Evolutionary conservation across 2,888 invertebrate genomes (phyloP).

Genomic region (Ichneumoninae sp.): DNA sequence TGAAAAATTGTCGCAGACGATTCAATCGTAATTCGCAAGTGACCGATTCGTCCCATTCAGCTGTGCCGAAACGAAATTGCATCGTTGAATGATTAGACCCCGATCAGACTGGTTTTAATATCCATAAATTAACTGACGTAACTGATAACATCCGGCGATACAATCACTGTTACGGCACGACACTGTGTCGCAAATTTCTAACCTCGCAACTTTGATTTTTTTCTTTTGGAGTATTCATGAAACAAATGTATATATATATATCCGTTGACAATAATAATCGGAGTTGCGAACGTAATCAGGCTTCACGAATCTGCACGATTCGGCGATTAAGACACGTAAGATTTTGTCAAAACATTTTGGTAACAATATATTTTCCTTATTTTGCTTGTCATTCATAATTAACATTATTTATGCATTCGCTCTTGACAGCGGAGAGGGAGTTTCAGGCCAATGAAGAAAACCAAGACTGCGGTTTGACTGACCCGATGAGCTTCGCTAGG

Average conservation of each 20-base stretch:
- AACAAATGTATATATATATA: background rate
- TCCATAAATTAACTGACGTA: background rate
- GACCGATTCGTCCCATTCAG: background rate
- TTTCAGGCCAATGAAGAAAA: constrained; percentile 24
- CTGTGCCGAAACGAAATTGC: background rate
- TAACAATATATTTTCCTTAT: too few relatives aligned
- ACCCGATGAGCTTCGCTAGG: constrained; percentile 15
- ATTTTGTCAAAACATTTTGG: too few relatives aligned
- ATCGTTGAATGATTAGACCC: background rate
- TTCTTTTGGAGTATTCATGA: constrained; percentile 11
- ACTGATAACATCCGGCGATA: constrained; percentile 12
- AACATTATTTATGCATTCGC: background rate
- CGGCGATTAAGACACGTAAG: too few relatives aligned
- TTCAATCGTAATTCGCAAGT: background rate
- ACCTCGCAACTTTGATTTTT: constrained; percentile 45
- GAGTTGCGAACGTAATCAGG: too few relatives aligned
- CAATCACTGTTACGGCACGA: background rate
- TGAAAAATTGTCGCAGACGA: background rate
- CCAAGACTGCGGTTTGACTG: background rate
- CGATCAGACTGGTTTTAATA: background rate
- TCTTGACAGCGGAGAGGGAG: background rate
- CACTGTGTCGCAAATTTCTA: constrained; percentile 38
- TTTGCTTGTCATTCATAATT: background rate
- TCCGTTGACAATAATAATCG: background rate
- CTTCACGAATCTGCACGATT: too few relatives aligned